Base-by-base conservation (phyloP, 2,888 invertebrate species). In the Sarcophaga rosellei region DNA sequence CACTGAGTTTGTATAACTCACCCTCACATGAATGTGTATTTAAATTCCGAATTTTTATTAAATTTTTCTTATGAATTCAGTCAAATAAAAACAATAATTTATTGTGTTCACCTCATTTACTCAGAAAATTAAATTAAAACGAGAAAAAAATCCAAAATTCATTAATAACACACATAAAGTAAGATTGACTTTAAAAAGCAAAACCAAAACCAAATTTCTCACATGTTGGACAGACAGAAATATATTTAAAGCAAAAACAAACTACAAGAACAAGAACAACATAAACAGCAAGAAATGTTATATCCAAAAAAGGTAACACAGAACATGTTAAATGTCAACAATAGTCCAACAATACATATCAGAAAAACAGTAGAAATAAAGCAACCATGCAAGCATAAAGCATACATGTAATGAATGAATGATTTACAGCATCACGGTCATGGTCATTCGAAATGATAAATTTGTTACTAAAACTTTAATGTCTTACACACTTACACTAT, bases 401-500 rank as follows among this genome's bases (percentile, higher is more conserved):
- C 53, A 2, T 35, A 10, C 35, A 35, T 35, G 10, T 35, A 35
- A 35, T 53, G 53, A 53, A 53, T 53, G 53, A 74, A 76, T 76
- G 77, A 90, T 90, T 89, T 89, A 90, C 90, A 88, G 88, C 89
- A 89, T 90, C 91, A 91, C 89, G 91, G 91, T 91, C 90, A 91
- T 84, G 91, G 90, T 86, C 90, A 89, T 21, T 61, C 66, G 63
- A 81, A 81, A 77, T 85, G 87, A 84, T 75, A 74, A 62, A 81
- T 75, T 70, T 81, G 47, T 77, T 68, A 23, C 45, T 20, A 6
- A 65, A 57, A 66, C 47, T 68, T 61, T 70, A 62, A 69, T 62
- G 57, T 66, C 57, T 57, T 20, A 57, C 11, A 47, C 6, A 53
- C 17, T 45, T 15, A 65, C 75, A 65, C 3, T 53, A 0, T 12